phyloP scores from a whole-genome alignment of 2,888 invertebrate species.

The Thalpophila matura region DNA sequence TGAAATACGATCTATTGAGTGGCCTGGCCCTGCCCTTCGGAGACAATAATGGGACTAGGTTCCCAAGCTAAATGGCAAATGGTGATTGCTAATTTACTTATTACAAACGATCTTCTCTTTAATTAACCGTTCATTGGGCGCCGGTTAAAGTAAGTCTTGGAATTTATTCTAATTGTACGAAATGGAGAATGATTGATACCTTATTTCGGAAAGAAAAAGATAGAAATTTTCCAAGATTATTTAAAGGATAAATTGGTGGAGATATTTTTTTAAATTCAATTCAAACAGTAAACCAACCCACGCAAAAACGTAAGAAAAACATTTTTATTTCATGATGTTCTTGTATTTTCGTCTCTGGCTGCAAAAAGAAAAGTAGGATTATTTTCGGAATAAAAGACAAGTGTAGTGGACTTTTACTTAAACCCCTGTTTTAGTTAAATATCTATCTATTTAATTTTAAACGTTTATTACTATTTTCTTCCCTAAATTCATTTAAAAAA shows the following conservation, averaged over 20 bases:
- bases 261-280: not conserved
- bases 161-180: slow-evolving; percentile 32
- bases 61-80: slow-evolving; percentile 46
- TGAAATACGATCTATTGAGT: slow-evolving; percentile 79
- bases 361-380: no score
- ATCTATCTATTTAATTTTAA: no score
- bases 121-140: slow-evolving; percentile 56
- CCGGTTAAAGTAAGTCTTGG: slow-evolving; percentile 37
- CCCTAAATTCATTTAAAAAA: no score
- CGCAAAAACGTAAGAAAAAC: not conserved
- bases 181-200: slow-evolving; percentile 8
- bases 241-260: not conserved
- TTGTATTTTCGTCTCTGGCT: no score
- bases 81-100: slow-evolving; percentile 66
- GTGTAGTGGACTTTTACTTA: no score
- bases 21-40: slow-evolving; percentile 63
- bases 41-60: slow-evolving; percentile 60
- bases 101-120: slow-evolving; percentile 58
- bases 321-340: not conserved
- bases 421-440: no score
- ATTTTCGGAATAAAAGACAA: no score
- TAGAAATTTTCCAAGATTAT: not conserved
- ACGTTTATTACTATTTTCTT: no score
- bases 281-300: not conserved
- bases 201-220: not conserved